A percentile compares a stretch with the other conserved stretches of the same genome.
Evolutionary conservation across 2,888 invertebrate genomes (phyloP).

Genomic region (Steinernema scapterisci): DNA sequence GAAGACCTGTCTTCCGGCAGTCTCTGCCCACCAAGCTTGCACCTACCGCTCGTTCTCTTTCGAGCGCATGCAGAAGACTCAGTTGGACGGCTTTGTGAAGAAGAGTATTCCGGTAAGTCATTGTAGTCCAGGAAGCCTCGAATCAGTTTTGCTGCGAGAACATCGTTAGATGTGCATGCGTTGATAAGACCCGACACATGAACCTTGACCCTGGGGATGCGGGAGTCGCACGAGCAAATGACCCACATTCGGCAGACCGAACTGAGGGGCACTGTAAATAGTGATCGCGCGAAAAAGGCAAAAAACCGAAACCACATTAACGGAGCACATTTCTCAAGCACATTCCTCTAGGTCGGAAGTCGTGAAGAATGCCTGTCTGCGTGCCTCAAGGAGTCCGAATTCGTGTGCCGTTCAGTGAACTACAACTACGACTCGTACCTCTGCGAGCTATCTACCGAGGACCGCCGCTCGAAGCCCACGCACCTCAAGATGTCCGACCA

Average conservation of each 20-base stretch:
- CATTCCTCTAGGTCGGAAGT: constrained; percentile 66
- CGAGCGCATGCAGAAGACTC: constrained; percentile 71
- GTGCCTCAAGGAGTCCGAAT: constrained; percentile 70
- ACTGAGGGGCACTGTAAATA: constrained; percentile 26
- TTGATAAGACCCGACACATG: constrained; percentile 21
- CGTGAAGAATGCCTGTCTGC: constrained; percentile 71
- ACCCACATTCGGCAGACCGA: constrained; percentile 20
- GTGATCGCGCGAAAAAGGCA: not conserved
- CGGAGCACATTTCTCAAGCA: not conserved
- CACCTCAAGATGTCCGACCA: constrained; percentile 69
- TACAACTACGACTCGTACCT: constrained; percentile 70
- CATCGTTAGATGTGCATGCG: not conserved
- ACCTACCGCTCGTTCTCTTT: constrained; percentile 69
- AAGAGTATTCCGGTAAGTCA: constrained; percentile 67
- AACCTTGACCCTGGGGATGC: constrained; percentile 29
- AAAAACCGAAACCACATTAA: not conserved
- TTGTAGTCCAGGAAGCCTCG: not conserved
- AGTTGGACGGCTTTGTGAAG: constrained; percentile 70
- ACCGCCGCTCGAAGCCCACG: constrained; percentile 71
- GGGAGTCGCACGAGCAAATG: constrained; percentile 14
- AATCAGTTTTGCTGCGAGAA: not conserved
- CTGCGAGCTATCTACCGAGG: constrained; percentile 71
- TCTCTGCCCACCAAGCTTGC: constrained; percentile 67
- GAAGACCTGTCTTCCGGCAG: constrained; percentile 68
- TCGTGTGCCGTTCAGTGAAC: constrained; percentile 71